Base-by-base conservation (phyloP, 2,113 vertebrate species). In the Penelope pileata region DNA sequence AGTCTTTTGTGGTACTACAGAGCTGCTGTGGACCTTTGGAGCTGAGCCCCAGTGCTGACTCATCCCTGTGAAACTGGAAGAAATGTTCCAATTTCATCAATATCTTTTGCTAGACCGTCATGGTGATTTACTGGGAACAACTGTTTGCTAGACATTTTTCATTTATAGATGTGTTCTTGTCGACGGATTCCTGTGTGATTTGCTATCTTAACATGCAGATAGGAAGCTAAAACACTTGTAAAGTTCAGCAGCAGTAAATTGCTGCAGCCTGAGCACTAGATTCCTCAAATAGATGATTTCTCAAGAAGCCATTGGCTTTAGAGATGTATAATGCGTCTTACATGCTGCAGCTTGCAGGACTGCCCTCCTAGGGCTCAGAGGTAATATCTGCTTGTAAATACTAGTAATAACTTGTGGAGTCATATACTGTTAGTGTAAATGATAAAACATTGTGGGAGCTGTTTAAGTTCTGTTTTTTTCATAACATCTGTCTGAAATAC, bases 331-430 rank as follows among this genome's bases (percentile, higher is more conserved):
- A 32, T 38, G 27, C 9, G 36, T 40, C 19, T 23, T 84, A 5
- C 11, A 10, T 72, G 9, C 51, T 90, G 45, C 16, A 90, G 47
- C 7, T 91, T 84, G 34, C 26, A 81, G 59, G 30, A 66, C 60
- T 81, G 70, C 40, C 3, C 0, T 53, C 32, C 53, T 60, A 10
- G 43, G 7, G 15, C 47, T 88, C 53, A 88, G 67, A 43, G 60
- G 40, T 53, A 91, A 23, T 80, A 67, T 32, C 45, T 67, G 23
- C 53, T 81, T 77, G 34, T 67, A 89, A 97, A 74, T 47, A 26
- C 10, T 62, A 38, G n/a, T 42, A 82, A 38, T 60, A 78, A 48
- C 45, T 73, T 53, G 50, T 89, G 42, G 27, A 86, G 43, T 85
- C 42, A 68, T 82, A 54, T 34, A 32, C 36, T 78, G 32, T 73